Evolutionary conservation across 2,888 invertebrate species (phyloP).

Genomic region (Steromphala cineraria): DNA sequence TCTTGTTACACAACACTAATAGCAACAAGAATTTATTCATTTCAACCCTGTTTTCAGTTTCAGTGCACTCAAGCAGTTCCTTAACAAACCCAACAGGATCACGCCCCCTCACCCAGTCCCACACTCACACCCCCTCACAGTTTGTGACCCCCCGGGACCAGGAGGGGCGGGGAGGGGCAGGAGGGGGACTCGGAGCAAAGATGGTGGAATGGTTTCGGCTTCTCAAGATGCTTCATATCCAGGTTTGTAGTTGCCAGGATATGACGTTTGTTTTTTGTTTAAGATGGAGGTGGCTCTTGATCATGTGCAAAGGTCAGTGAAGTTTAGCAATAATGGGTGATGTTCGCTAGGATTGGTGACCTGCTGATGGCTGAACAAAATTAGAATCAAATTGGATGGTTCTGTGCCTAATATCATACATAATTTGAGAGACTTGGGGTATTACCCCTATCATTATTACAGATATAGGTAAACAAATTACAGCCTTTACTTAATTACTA

Average conservation of each 20-base stretch:
- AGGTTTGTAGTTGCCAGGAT: constrained; percentile 49
- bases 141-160: background rate
- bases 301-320: too few relatives aligned
- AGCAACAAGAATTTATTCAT: background rate
- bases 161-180: background rate
- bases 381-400: too few relatives aligned
- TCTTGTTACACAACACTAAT: too few relatives aligned
- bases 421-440: too few relatives aligned
- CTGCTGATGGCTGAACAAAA: too few relatives aligned
- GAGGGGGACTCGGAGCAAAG: constrained; percentile 33
- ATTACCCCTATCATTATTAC: too few relatives aligned
- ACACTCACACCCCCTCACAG: constrained; percentile 34
- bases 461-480: too few relatives aligned
- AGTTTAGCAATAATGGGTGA: too few relatives aligned
- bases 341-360: too few relatives aligned
- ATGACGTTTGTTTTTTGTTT: background rate
- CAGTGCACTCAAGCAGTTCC: constrained; percentile 37
- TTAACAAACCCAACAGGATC: constrained; percentile 40
- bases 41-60: constrained; percentile 29
- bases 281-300: too few relatives aligned
- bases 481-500: too few relatives aligned
- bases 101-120: constrained; percentile 29
- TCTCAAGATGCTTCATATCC: constrained; percentile 64
- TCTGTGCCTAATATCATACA: too few relatives aligned
- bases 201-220: constrained; percentile 60